Conservation (phyloP, 2,888 invertebrate species). For the Mythimna albipuncta region DNA sequence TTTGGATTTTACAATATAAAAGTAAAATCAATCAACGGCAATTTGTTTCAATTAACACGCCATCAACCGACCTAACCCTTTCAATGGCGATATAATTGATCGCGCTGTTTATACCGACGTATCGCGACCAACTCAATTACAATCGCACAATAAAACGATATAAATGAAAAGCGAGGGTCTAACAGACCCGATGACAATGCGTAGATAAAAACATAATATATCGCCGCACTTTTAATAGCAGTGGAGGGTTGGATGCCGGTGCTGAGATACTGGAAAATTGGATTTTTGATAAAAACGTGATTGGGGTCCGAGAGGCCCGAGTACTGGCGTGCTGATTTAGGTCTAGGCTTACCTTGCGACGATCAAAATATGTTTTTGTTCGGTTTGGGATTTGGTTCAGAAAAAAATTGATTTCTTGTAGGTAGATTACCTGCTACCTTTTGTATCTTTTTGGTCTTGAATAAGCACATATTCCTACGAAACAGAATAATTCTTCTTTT, state of each 20-base stretch:
- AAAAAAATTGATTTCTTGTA: slow-evolving; percentile 14
- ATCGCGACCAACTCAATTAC: slow-evolving; percentile 64
- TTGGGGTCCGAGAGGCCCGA: slow-evolving; percentile 58
- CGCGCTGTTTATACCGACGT: slow-evolving; percentile 41
- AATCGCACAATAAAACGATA: slow-evolving; percentile 67
- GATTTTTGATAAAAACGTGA: slow-evolving; percentile 80
- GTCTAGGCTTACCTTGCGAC: slow-evolving; percentile 31
- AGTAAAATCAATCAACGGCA: slow-evolving; percentile 15
- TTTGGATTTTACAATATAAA: neutral
- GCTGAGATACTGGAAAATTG: slow-evolving; percentile 74
- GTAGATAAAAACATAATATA: slow-evolving; percentile 73
- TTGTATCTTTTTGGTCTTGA: neutral
- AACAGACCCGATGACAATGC: slow-evolving; percentile 69
- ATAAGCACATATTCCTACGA: neutral
- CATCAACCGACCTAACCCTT: slow-evolving; percentile 32
- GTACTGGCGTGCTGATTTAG: slow-evolving; percentile 64
- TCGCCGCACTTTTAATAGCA: slow-evolving; percentile 67
- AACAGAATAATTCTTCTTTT: neutral
- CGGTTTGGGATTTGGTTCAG: slow-evolving; percentile 19
- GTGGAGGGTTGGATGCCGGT: slow-evolving; percentile 62
- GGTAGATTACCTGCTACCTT: neutral
- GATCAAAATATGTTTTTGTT: slow-evolving; percentile 18
- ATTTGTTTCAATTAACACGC: slow-evolving; percentile 28
- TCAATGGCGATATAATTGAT: slow-evolving; percentile 47
- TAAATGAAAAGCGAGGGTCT: slow-evolving; percentile 67